These are phyloP conservation scores for Pagrus major DNA, from an alignment of 2,113 vertebrate genomes.

Conservation along the genomic window DNA sequence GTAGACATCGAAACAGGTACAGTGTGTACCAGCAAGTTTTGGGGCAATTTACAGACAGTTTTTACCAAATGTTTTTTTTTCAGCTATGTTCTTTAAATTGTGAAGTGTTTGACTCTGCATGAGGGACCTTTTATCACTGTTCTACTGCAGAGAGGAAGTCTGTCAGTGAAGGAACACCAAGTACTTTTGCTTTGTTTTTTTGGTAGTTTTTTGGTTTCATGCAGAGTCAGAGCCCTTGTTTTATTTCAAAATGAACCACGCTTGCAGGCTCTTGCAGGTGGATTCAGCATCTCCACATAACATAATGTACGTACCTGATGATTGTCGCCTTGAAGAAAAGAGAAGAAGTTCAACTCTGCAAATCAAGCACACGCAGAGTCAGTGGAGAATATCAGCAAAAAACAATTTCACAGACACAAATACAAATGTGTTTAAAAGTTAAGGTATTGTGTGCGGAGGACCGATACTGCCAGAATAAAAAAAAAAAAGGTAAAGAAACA, in stretches of 20 bases:
- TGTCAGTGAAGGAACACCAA: not conserved
- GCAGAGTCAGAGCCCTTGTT: not conserved
- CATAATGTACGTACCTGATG: slow-evolving; percentile 90
- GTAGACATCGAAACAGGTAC: not conserved
- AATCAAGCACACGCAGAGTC: slow-evolving; percentile 58
- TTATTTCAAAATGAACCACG: not conserved
- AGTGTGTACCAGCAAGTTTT: not conserved
- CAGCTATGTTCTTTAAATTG: not conserved
- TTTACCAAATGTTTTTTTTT: not conserved
- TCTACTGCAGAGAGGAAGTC: not conserved
- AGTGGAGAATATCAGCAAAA: slow-evolving; percentile 1
- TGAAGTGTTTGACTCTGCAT: not conserved
- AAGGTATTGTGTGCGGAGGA: too few relatives aligned
- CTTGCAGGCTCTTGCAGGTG: not conserved
- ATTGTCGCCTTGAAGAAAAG: slow-evolving; percentile 98
- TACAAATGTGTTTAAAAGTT: too few relatives aligned
- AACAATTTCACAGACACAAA: not conserved
- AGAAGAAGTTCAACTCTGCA: slow-evolving; percentile 97
- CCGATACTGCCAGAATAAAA: too few relatives aligned
- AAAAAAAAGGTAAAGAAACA: too few relatives aligned
- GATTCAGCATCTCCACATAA: not conserved
- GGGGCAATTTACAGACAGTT: slow-evolving; percentile 3
- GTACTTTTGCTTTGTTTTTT: not conserved
- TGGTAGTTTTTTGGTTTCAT: not conserved
- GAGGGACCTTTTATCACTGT: not conserved